These are phyloP conservation scores for Brachyopa scutellaris DNA, from an alignment of 2,888 invertebrate species.

Conservation along the genomic window DNA sequence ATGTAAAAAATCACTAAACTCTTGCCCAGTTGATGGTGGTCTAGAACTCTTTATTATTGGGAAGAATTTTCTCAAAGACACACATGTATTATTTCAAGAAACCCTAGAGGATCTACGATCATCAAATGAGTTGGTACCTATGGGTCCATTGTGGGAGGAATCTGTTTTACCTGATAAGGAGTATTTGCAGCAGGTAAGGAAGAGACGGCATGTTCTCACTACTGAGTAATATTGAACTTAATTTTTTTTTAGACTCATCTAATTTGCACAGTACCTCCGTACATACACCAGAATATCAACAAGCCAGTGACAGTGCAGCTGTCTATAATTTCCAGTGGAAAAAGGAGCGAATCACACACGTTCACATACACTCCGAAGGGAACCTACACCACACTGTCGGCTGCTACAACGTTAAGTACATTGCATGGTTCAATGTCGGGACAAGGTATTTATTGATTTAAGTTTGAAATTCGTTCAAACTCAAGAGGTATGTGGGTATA, in stretches of 20 bases:
- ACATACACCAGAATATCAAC: conserved; percentile 85
- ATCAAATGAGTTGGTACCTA: conserved; percentile 82
- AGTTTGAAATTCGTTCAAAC: conserved; percentile 63
- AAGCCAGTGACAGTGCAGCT: conserved; percentile 90
- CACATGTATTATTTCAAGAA: conserved; percentile 88
- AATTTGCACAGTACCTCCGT: conserved; percentile 92
- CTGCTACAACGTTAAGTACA: conserved; percentile 80
- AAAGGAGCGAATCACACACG: conserved; percentile 92
- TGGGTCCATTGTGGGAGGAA: conserved; percentile 87
- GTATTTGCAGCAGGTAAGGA: conserved; percentile 90
- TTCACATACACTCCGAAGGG: conserved; percentile 90
- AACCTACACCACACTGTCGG: conserved; percentile 78
- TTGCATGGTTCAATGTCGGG: conserved; percentile 78
- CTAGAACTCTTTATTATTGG: conserved; percentile 93
- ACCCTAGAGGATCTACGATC: conserved; percentile 78
- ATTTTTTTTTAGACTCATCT: conserved; percentile 88
- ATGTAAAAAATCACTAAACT: conserved; percentile 92
- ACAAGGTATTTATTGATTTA: conserved; percentile 81
- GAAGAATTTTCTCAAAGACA: conserved; percentile 96
- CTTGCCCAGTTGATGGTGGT: conserved; percentile 91
- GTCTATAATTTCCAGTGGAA: conserved; percentile 92
- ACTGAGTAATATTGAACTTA: not conserved
- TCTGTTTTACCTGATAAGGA: conserved; percentile 93
- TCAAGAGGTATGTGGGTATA: conserved; percentile 38
- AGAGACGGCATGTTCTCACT: not conserved